A percentile compares a stretch with the other conserved stretches of the same genome.
phyloP scores from a whole-genome alignment of 2,888 invertebrate species.

The Pycnomerus fuliginosus region DNA sequence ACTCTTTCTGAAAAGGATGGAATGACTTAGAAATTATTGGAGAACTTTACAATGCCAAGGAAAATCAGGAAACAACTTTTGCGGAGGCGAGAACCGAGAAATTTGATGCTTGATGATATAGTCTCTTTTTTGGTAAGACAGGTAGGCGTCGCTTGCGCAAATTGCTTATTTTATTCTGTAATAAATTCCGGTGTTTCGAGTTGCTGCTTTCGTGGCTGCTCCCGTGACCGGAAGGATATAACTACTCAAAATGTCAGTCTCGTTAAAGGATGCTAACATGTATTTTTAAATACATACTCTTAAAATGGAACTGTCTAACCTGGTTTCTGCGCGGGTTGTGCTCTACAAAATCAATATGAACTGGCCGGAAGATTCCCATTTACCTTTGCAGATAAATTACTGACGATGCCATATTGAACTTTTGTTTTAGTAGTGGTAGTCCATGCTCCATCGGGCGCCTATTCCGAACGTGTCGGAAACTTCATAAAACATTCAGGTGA shows the following conservation, averaged over 20 bases:
- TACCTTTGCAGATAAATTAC: slow-evolving; percentile 24
- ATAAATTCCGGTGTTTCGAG: slow-evolving; percentile 5
- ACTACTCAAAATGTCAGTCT: slow-evolving; percentile 21
- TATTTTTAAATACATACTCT: neutral
- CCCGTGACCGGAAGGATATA: slow-evolving; percentile 9
- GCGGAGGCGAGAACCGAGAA: slow-evolving; percentile 4
- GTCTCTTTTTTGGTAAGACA: slow-evolving; percentile 1
- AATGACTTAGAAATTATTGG: neutral
- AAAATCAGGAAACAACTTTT: slow-evolving; percentile 2
- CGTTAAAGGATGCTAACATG: slow-evolving; percentile 8
- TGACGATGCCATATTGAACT: slow-evolving; percentile 18
- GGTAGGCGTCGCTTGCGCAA: slow-evolving; percentile 6
- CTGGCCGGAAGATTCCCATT: slow-evolving; percentile 25
- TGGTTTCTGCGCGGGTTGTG: slow-evolving; percentile 20
- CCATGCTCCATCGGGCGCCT: slow-evolving; percentile 6
- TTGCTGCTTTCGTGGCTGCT: slow-evolving; percentile 3
- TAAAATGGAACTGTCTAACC: slow-evolving; percentile 7
- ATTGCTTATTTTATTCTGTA: slow-evolving; percentile 3
- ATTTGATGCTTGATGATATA: neutral
- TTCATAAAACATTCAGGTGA: slow-evolving; percentile 7
- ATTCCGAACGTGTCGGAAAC: slow-evolving; percentile 5
- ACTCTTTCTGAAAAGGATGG: slow-evolving; percentile 64
- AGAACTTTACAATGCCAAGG: slow-evolving; percentile 4
- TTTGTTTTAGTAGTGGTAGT: slow-evolving; percentile 11
- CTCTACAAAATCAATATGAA: slow-evolving; percentile 22